A percentile compares a stretch with the other conserved stretches of the same genome.
Evolutionary conservation across 2,797 vertebrate genomes (phyloP).

Genomic region (Dryobates pubescens): DNA sequence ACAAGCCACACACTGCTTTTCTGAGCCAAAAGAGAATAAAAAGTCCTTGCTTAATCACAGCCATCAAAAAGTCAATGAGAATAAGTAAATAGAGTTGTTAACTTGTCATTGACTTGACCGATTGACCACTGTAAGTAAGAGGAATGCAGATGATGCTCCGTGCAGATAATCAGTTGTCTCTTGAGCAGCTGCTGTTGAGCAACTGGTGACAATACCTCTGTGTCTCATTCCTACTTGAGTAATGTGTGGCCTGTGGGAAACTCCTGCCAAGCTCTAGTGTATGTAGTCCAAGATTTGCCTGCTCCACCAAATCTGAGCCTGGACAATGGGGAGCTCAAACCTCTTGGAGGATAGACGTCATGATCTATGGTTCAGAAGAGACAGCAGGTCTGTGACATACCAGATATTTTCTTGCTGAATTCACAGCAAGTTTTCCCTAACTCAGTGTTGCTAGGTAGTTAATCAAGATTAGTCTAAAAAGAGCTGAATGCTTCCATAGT

Average conservation of each 20-base stretch:
- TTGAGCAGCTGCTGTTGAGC: not conserved
- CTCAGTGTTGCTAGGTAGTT: conserved; percentile 34
- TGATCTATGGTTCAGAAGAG: not conserved
- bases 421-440: not conserved
- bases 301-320: not conserved
- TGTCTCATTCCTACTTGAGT: not conserved
- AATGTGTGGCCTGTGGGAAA: not conserved
- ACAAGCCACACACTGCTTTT: not conserved
- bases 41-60: not conserved
- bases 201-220: not conserved
- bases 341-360: not conserved
- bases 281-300: not conserved
- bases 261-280: not conserved
- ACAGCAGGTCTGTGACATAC: not conserved
- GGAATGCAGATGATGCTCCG: not conserved
- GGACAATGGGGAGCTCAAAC: not conserved
- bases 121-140: not conserved
- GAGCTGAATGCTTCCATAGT: not conserved
- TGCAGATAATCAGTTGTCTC: not conserved
- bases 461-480: conserved; percentile 23
- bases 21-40: not conserved
- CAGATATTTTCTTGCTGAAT: not conserved
- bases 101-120: not conserved
- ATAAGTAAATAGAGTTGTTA: not conserved
- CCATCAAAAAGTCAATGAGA: not conserved